Evolutionary conservation across 1,140 invertebrate species (phyloP).

Genomic region (Chironomus tepperi): DNA sequence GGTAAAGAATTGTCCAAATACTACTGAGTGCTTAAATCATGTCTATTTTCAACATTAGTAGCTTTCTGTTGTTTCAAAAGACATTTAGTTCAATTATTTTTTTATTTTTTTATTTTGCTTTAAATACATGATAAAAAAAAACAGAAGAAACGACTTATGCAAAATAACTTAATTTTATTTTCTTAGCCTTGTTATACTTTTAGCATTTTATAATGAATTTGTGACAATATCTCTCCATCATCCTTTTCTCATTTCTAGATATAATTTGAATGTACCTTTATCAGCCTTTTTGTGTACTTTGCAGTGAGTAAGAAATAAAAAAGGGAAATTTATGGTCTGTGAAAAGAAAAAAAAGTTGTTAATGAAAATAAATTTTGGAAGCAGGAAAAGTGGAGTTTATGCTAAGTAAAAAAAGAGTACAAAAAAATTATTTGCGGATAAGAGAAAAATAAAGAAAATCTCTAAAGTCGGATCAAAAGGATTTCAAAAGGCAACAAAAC

Average conservation of each 20-base stretch:
- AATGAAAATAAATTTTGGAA: slow-evolving; percentile 5
- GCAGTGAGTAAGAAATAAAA: background rate
- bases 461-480: slow-evolving; percentile 14
- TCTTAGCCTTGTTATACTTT: too few species aligned
- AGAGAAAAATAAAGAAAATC: background rate
- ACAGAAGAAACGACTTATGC: too few species aligned
- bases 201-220: background rate
- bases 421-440: background rate
- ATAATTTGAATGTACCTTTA: background rate
- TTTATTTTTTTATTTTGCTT: too few species aligned
- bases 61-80: too few species aligned
- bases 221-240: too few species aligned
- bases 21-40: too few species aligned
- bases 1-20: background rate
- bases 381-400: background rate
- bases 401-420: background rate
- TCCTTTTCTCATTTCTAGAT: background rate
- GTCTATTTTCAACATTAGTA: too few species aligned
- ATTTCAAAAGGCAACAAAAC: background rate
- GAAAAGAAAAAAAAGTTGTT: background rate
- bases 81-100: too few species aligned
- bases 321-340: background rate
- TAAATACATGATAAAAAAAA: too few species aligned
- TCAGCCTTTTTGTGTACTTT: background rate
- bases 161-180: too few species aligned